Evolutionary conservation across 2,113 vertebrate genomes (phyloP).

Genomic region (Triplophysa siluroides): DNA sequence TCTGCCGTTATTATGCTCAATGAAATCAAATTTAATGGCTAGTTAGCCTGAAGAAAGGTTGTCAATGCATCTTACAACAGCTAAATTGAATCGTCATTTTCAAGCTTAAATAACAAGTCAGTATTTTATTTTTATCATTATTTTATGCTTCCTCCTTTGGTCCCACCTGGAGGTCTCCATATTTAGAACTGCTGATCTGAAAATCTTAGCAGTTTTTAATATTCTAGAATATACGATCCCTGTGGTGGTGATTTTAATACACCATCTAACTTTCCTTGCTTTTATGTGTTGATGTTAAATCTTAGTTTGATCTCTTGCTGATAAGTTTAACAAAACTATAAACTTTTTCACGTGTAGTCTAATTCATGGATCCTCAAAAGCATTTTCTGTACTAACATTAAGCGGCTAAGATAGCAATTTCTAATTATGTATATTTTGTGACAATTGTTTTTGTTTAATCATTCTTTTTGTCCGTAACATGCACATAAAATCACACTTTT

Average conservation of each 20-base stretch:
- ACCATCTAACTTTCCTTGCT: not conserved
- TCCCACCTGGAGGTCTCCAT: not conserved
- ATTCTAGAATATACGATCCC: not conserved
- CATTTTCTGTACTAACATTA: too few relatives aligned
- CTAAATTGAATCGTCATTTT: not conserved
- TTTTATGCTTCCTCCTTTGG: not conserved
- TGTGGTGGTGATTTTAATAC: constrained; percentile 3
- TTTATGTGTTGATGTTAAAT: not conserved
- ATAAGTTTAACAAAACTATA: constrained; percentile 7
- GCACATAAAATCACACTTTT: not conserved
- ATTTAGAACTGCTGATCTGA: not conserved
- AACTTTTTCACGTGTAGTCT: too few relatives aligned
- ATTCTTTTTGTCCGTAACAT: too few relatives aligned
- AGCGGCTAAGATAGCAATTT: too few relatives aligned
- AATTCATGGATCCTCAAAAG: too few relatives aligned
- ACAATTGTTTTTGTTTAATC: too few relatives aligned
- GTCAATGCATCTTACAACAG: not conserved
- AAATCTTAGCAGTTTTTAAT: constrained; percentile 1
- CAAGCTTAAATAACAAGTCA: not conserved
- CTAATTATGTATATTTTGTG: too few relatives aligned
- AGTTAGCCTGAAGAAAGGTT: not conserved
- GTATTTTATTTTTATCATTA: not conserved
- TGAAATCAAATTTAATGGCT: constrained; percentile 31
- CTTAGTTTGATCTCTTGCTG: constrained; percentile 2
- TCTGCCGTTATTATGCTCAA: constrained; percentile 67